Evolutionary conservation across 2,888 invertebrate species (phyloP), one percentile per base, ranked within the genome.

Genomic region (Troides aeacus): DNA sequence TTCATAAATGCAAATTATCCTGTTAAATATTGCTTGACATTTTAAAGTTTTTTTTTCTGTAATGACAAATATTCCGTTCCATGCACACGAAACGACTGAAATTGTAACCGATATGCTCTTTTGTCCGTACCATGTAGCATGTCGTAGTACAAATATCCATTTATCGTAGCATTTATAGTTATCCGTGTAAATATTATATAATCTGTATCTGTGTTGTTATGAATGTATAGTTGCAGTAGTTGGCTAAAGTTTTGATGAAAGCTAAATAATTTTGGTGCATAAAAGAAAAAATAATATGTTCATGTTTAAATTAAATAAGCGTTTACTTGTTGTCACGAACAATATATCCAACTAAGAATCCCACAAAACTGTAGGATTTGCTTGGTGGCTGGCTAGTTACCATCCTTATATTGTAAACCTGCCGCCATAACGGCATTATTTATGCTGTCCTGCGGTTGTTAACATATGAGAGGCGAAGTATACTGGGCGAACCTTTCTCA

Each of bases 141-240:
- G 77, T 80, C 75, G 73, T 75, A 76, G 71, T 76, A 69, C 72
- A 77, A 77, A 77, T 73, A 75, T 77, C 68, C 76, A 73, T 73
- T 78, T 76, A 72, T 76, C 70, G 57, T 78, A 78, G 77, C 73
- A 74, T 73, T 63, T 72, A 70, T 75, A 75, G 74, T 72, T 75
- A 74, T 69, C 68, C 42, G 53, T 74, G 69, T 75, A 72, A 71
- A 75, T 77, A 76, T 72, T 23, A 73, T 70, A 36, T 72, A 72
- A 62, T 66, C 64, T 72, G 66, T 68, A 64, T 75, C 71, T 72
- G 66, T 76, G 74, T 72, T 73, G 73, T 75, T 73, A 69, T 68
- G 42, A 66, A 39, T 46, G 23, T 57, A 42, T 18, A 39, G 53
- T 39, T 53, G 30, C 24, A 2, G 24, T 61, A 42, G 58, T 18